Base-by-base conservation (phyloP, 2,888 invertebrate species). In the Drosophila kanekoi region DNA sequence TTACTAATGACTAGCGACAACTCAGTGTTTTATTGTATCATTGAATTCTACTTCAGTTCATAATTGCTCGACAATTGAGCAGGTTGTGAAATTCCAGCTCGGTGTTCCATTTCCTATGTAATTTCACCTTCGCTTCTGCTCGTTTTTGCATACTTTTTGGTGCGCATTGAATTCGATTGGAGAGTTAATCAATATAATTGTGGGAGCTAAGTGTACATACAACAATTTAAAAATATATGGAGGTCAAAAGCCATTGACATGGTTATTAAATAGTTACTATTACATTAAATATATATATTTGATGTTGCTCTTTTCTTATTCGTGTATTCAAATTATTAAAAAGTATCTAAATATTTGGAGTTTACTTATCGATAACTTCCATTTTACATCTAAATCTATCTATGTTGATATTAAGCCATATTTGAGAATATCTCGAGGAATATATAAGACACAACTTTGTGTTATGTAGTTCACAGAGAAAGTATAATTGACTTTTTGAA, bases 1-100 rank as follows among this genome's bases (percentile, higher is more conserved):
- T 45, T 16, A 38, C 43, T 77, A 77, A 72, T 72, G 56, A 53
- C 33, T 33, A 20, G 35, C 16, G 41, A 32, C 18, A 49, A n/a
- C 10, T 51, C 37, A 33, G 3, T 10, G 28, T 13, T 28, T 18
- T 3, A 28, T 11, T 51, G 11, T 18, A 16, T 13, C n/a, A 74
- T 38, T 35, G 18, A 32, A 44, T 52, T 32, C 38, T n/a, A n/a
- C 40, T 53, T 47, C 35, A 48, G 48, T 53, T 33, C 10, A 9
- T 9, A 18, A 20, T 43, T 47, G 11, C n/a, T 44, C 11, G 6
- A 3, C 32, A 18, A 10, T 11, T 11, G 37, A 35, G 18, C n/a
- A 9, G 10, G 37, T 51, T 4, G 33, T 20, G 23, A 37, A 38
- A 40, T 44, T 53, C 4, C 11, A 54, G 13, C 8, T 11, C 5